Evolutionary conservation across 2,113 vertebrate species (phyloP).

Genomic region (Dendrocopos noguchii): DNA sequence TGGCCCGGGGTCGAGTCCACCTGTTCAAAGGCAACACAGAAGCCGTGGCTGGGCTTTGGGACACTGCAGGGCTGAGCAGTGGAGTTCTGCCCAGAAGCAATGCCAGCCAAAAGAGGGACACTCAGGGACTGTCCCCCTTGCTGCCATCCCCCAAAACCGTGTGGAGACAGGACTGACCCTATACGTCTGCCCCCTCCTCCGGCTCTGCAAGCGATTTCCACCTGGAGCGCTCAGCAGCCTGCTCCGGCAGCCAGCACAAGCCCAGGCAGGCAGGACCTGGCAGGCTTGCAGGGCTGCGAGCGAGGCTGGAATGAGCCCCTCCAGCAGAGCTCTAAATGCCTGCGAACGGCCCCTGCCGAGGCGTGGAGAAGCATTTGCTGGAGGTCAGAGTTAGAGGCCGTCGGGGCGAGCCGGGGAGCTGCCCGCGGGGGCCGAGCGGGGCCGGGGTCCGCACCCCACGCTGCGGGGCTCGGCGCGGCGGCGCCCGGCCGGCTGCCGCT

Average conservation of each 20-base stretch:
- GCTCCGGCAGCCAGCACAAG: background rate
- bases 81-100: background rate
- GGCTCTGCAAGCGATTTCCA: background rate
- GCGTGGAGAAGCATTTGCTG: background rate
- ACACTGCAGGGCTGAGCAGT: background rate
- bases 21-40: background rate
- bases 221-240: constrained; percentile 18
- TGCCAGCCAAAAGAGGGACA: background rate
- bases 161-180: background rate
- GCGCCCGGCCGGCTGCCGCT: background rate
- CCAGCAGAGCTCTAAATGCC: background rate
- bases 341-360: background rate
- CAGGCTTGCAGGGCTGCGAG: background rate
- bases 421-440: background rate
- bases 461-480: background rate
- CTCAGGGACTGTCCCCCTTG: rapidly evolving
- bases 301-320: background rate
- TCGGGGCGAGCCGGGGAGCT: background rate
- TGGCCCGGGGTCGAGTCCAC: rapidly evolving
- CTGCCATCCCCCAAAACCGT: background rate
- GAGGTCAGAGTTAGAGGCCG: background rate
- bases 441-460: background rate
- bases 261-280: background rate
- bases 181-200: background rate
- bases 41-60: background rate